phyloP scores from a whole-genome alignment of 1,140 invertebrate genomes.

The Chelonus insularis region DNA sequence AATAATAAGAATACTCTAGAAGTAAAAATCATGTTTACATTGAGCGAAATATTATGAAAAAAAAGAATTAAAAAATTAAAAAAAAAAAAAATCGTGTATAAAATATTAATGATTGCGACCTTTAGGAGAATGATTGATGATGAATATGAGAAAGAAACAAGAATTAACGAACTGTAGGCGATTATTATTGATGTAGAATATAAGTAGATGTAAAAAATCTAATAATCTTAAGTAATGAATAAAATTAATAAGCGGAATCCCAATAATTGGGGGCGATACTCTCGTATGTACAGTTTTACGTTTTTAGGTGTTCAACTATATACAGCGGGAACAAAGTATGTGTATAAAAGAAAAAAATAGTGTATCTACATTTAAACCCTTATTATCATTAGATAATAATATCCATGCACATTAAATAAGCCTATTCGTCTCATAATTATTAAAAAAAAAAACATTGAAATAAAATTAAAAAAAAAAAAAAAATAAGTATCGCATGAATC shows the following conservation, averaged over 20 bases:
- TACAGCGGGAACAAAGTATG: conserved; percentile 50
- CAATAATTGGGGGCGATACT: conserved; percentile 14
- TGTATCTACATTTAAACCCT: conserved; percentile 21
- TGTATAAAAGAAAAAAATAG: conserved; percentile 36
- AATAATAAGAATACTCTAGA: neutral
- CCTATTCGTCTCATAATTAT: neutral
- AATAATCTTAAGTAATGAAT: conserved; percentile 6
- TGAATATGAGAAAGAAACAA: conserved; percentile 9
- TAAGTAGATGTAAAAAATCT: conserved; percentile 17
- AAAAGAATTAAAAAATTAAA: no score
- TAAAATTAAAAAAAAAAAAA: neutral
- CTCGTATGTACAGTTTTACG: conserved; percentile 42
- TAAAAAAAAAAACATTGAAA: neutral
- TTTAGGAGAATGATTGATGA: neutral
- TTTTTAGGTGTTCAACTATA: conserved; percentile 52
- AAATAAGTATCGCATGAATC: conserved; percentile 4
- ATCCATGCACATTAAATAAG: conserved; percentile 17
- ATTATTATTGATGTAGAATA: conserved; percentile 20
- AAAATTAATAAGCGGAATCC: conserved; percentile 13
- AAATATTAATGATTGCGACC: neutral
- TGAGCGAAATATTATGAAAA: conserved; percentile 32
- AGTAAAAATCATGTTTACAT: conserved; percentile 27
- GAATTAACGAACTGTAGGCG: neutral
- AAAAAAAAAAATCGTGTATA: conserved; percentile 12
- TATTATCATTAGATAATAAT: conserved; percentile 10